Percentiles rank a stretch among this genome's conserved stretches.
Evolutionary conservation across 2,113 vertebrate genomes (phyloP).

Genomic region (Potamarius usumacintae): DNA sequence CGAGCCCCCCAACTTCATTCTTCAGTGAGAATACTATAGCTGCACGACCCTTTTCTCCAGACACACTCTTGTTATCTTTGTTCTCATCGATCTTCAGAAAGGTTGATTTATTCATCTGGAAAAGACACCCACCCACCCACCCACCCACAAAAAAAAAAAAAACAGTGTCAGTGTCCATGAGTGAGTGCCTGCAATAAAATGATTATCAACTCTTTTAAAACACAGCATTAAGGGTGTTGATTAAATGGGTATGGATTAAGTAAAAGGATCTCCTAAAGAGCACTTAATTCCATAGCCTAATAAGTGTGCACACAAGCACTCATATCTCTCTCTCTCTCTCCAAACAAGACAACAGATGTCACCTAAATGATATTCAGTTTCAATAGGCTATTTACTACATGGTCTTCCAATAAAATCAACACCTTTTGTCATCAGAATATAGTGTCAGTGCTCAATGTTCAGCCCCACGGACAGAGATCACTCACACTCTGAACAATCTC

Average conservation of each 20-base stretch:
- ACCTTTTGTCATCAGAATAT: background rate
- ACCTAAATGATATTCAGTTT: background rate
- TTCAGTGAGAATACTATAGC: constrained; percentile 93
- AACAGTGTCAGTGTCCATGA: background rate
- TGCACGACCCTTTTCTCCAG: constrained; percentile 79
- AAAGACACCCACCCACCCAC: background rate
- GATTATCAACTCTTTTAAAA: background rate
- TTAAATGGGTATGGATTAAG: constrained; percentile 4
- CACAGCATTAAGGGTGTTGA: background rate
- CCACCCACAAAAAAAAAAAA: background rate
- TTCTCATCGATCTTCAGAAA: constrained; percentile 90
- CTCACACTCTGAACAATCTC: background rate
- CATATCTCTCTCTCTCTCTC: background rate
- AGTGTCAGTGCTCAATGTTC: background rate
- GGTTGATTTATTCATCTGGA: constrained; percentile 80
- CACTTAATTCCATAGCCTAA: background rate
- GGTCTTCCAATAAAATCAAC: background rate
- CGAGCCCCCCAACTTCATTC: constrained; percentile 94
- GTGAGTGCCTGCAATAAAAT: background rate
- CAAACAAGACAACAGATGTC: background rate
- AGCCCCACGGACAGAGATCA: background rate
- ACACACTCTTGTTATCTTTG: constrained; percentile 84
- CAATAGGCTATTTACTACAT: background rate
- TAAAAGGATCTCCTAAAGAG: background rate
- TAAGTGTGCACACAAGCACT: background rate